Conservation (phyloP, 1,140 invertebrate species). For the Lordiphosa clarofinis region DNA sequence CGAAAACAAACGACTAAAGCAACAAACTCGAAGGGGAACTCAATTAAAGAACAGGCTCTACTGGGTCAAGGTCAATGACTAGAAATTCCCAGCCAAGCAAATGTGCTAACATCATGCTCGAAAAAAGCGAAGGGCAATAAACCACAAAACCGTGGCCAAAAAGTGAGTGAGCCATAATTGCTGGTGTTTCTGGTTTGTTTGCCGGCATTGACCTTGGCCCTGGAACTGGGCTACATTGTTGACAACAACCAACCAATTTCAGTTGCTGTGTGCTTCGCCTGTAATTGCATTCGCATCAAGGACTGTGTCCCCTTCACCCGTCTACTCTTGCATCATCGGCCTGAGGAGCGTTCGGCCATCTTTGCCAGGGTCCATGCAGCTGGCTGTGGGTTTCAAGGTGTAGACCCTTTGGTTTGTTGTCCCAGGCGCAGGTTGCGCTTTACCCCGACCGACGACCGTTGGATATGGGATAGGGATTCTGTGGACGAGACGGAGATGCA, state of each 20-base stretch:
- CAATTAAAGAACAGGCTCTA: conserved; percentile 42
- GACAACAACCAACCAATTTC: conserved; percentile 21
- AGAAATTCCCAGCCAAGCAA: conserved; percentile 59
- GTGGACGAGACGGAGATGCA: conserved; percentile 16
- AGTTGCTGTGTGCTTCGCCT: conserved; percentile 29
- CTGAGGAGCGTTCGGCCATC: conserved; percentile 44
- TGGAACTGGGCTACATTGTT: conserved; percentile 19
- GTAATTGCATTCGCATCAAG: conserved; percentile 54
- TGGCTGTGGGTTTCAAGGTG: conserved; percentile 53
- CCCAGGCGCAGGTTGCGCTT: conserved; percentile 48
- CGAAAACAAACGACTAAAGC: conserved; percentile 57
- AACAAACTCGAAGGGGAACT: conserved; percentile 33
- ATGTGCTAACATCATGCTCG: conserved; percentile 47
- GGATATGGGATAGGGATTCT: conserved; percentile 43
- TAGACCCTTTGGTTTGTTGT: conserved; percentile 61
- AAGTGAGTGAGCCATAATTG: conserved; percentile 76
- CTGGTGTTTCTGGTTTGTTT: conserved; percentile 36
- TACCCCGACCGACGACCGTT: conserved; percentile 32
- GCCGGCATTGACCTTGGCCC: conserved; percentile 41
- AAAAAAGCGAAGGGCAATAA: conserved; percentile 68
- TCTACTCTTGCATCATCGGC: conserved; percentile 42
- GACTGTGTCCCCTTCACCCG: conserved; percentile 43
- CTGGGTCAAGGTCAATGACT: conserved; percentile 61
- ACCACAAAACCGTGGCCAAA: conserved; percentile 47
- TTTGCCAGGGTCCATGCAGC: conserved; percentile 49